A percentile compares a stretch with the other conserved stretches of the same genome.
Evolutionary conservation across 2,797 vertebrate species (phyloP).

Genomic region (Valencia hispanica): DNA sequence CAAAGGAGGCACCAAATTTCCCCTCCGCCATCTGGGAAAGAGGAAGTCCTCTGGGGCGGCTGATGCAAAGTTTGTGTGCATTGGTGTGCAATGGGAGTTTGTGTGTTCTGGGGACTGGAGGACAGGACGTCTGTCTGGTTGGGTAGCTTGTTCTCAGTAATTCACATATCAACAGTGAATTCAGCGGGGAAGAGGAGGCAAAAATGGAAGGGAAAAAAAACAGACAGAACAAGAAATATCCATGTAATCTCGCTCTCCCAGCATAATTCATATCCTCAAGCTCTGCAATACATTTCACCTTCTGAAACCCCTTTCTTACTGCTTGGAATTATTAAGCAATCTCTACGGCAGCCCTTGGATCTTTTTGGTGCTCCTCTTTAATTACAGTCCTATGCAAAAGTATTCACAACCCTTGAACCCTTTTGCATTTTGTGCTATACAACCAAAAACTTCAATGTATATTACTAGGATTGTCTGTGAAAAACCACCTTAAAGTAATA

Average conservation of each 20-base stretch:
- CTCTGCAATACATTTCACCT: conserved; percentile 36
- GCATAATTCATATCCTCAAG: conserved; percentile 53
- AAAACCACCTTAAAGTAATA: neutral
- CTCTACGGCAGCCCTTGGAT: conserved; percentile 29
- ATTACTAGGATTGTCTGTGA: neutral
- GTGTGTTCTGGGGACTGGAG: conserved; percentile 40
- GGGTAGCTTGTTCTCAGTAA: conserved; percentile 48
- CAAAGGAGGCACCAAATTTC: conserved; percentile 57
- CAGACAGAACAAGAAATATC: conserved; percentile 29
- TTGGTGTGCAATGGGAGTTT: conserved; percentile 15
- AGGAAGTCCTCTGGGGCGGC: conserved; percentile 60
- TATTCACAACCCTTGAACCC: neutral
- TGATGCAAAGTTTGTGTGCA: conserved; percentile 46
- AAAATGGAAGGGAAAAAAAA: conserved; percentile 43
- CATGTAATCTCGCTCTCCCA: conserved; percentile 6
- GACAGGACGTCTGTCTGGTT: conserved; percentile 34
- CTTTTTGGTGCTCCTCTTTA: conserved; percentile 34
- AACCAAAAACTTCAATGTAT: neutral
- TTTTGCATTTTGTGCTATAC: neutral
- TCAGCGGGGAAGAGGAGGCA: conserved; percentile 32
- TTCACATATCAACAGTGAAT: conserved; percentile 59
- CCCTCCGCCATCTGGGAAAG: conserved; percentile 68
- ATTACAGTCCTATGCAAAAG: neutral
- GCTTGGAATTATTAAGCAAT: conserved; percentile 35
- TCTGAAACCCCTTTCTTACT: conserved; percentile 46